Base-by-base conservation (phyloP, 1,140 invertebrate species). In the Drosophila aff. region DNA sequence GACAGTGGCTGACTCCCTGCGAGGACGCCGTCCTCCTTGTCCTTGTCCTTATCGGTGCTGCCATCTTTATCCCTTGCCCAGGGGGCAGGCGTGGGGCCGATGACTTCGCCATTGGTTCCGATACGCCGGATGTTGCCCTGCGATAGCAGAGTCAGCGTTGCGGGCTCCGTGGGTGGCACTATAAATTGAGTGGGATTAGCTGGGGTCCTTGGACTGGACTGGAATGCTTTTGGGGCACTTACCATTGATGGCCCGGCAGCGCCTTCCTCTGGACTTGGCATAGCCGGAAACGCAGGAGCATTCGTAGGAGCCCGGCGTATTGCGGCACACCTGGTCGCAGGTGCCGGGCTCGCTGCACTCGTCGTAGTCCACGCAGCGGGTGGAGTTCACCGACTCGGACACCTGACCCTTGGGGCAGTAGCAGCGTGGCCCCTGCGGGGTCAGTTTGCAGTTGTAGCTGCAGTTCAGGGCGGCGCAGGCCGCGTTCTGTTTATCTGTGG, bases 281-380 rank as follows among this genome's bases (percentile, higher is more conserved):
- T 98, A 98, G 2, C 97, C 97, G 9, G 94, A 92, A 3, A 95
- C 95, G 94, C 98, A 98, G 47, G 94, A 94, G 93, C 97, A 98
- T 23, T 93, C 92, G 93, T 95, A 97, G 41, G 95, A 96, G 47
- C 96, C 96, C 9, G 93, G 93, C 11, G 94, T 95, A 93, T 98
- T 97, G 64, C 92, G 94, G 92, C 98, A 98, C 21, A 94, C 79
- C 93, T 98, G 97, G 83, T 97, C 96, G 93, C 97, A 98, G 16
- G 95, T 94, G 28, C 95, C 95, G 69, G 97, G 96, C 60, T 95
- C 90, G 65, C 93, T 86, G 92, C 97, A 97, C 92, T 97, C 96
- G 92, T 97, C 94, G 38, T 95, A 94, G 93, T 97, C 96, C 95
- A 93, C 92, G 83, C 96, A 97, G 47, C 93, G 93, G 40, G 93